These are phyloP conservation scores for Octodon degus DNA, from an alignment of 2,113 vertebrate genomes.

Conservation along the genomic window DNA sequence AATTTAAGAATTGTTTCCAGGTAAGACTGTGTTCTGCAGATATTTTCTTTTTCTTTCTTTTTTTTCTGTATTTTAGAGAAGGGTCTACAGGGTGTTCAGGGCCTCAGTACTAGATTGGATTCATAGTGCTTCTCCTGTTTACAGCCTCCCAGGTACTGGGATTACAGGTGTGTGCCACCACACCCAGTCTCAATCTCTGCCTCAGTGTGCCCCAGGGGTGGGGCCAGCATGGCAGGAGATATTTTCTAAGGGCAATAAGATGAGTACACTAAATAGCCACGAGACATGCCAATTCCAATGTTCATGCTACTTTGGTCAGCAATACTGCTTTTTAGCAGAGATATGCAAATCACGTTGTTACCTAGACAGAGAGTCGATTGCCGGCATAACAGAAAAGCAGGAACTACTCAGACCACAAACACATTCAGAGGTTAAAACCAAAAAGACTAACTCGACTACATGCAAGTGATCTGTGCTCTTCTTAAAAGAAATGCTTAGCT, in stretches of 20 bases:
- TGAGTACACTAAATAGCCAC: not conserved
- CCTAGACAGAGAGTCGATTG: not conserved
- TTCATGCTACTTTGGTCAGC: not conserved
- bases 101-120: too few species aligned
- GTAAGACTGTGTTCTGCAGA: slow-evolving; percentile 84
- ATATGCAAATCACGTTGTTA: slow-evolving; percentile 28
- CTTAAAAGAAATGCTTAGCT: slow-evolving; percentile 37
- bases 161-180: too few species aligned
- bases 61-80: too few species aligned
- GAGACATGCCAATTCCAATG: not conserved
- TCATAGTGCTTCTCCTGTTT: too few species aligned
- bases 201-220: too few species aligned
- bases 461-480: not conserved
- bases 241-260: slow-evolving; percentile 1
- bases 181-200: too few species aligned
- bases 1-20: slow-evolving; percentile 98
- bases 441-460: slow-evolving; percentile 7
- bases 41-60: not conserved
- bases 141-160: too few species aligned
- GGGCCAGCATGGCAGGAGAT: too few species aligned
- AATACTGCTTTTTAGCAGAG: not conserved
- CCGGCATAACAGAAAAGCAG: not conserved
- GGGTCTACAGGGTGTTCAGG: too few species aligned
- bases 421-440: slow-evolving; percentile 2
- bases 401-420: not conserved